Evolutionary conservation across 2,888 invertebrate genomes (phyloP), one percentile per base, ranked within the genome.

Genomic region (Noctua comes): DNA sequence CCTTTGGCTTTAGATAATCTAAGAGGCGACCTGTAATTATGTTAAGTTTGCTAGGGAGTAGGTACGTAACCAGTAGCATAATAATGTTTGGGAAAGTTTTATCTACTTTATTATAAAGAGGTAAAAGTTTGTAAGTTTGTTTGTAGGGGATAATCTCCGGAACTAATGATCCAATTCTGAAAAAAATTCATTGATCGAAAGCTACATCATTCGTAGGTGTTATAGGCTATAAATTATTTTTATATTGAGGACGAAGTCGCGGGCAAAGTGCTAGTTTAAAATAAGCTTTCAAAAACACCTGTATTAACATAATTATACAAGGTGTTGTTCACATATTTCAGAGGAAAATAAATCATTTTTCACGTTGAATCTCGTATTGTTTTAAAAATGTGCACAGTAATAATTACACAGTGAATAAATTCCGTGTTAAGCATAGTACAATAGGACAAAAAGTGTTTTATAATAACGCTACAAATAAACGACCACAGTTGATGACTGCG

Each of bases 1-100:
- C 85, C 85, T 84, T 68, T 80, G 81, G 85, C 71, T 54, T 57
- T 59, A 80, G 81, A 84, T 83, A 68, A 80, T 84, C 81, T 75
- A 16, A 64, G 16, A 64, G 8, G 16, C 16, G n/a, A n/a, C 36
- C 64, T 74, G 57, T 80, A 80, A 83, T 83, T 80, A 84, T 75
- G 74, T 48, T 65, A 75, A 80, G 51, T 71, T 68, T 0, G 13
- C 21, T 51, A 48, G n/a, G 11, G 24, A 46, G 59, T 24, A 40
- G 48, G 54, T n/a, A 18, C 27, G 7, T 83, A 69, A 62, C 70
- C 51, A 46, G 73, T 62, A n/a, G 73, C 46, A 40, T 68, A 43
- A 21, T 76, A 36, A 72, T 69, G 31, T n/a, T 31, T 73, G 40
- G 7, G 57, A 78, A 69, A 69, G 51, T 36, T 59, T 40, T 10